Base-by-base conservation (phyloP, 2,888 invertebrate species). In the Cryptus armator region DNA sequence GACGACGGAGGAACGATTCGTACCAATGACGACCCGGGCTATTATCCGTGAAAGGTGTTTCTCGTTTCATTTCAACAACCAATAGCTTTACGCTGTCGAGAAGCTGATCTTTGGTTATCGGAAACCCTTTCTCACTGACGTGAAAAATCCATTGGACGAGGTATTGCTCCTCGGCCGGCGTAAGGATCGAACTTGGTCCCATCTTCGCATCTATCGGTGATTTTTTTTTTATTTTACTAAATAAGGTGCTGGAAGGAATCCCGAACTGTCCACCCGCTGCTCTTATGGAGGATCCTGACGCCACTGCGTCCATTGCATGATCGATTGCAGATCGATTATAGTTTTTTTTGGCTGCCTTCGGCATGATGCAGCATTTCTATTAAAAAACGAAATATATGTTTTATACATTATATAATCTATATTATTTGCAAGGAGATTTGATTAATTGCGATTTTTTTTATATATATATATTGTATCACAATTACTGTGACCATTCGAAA, bases 21-120 rank as follows among this genome's bases (percentile, higher is more conserved):
- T 87, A 84, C 88, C 87, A 89, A 56, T 87, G 85, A 32, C 78
- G 74, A n/a, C 86, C 86, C 12, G 85, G 88, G 12, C 76, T 53
- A 71, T 80, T 70, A 44, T 88, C 53, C 5, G 59, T 81, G 59
- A 87, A 87, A 9, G 81, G 84, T 48, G 87, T 88, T 68, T 81
- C 67, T 76, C 85, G 79, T 79, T 88, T 81, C 64, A 82, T 37
- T 66, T 83, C 67, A 24, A 78, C 32, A 1, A 84, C 3, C 10
- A 84, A 29, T 32, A n/a, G 82, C n/a, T 76, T 32, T 14, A 67
- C 84, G 51, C 44, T 87, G 59, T 46, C 56, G 10, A 59, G 86
- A 75, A 83, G 88, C 75, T 64, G 84, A 44, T 53, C 62, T 68
- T 78, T 87, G 5, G 59, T 87, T 81, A 75, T 43, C 19, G 32